Base-by-base conservation (phyloP, 1,140 invertebrate genomes). In the Drosophila pseudoananassae region DNA sequence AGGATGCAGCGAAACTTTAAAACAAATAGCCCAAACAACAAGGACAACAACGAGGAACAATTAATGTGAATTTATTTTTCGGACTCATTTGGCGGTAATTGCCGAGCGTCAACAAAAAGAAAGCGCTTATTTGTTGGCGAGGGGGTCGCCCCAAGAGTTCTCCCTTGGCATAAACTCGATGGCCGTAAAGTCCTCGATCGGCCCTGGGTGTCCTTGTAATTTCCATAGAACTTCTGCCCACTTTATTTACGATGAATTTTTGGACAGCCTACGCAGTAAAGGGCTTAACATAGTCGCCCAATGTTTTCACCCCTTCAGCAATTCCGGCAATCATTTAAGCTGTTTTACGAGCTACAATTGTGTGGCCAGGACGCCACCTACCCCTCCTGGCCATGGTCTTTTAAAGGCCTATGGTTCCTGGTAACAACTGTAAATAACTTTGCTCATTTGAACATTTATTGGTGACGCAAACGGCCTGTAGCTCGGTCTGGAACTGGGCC, bases 1-100 rank as follows among this genome's bases (percentile, higher is more conserved):
- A 46, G 31, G 63, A 55, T 38, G 65, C 63, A 46, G 29, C 31
- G 40, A 69, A 70, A 70, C 63, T 70, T 70, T 70, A 70, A 68
- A 70, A 66, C 59, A 66, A 66, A 56, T 55, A 51, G 51, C 60
- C 46, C 46, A 40, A 87, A 85, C 78, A 82, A 82, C 76, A 56
- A 88, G 69, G 63, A 45, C 73, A 54, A 31, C 53, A 66, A 79
- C 80, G 76, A 78, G 72, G 40, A 78, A 79, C 78, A 87, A 88
- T 87, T 88, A 87, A 88, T 89, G 83, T 65, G 83, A 78, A 87
- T 88, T 87, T 83, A 87, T 88, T 87, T 83, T 75, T 79, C 84
- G 66, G 78, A 78, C 83, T 83, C 83, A 88, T 87, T 87, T 85
- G 69, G 78, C 78, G 84, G 78, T 87, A 88, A 87, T 87, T 88